Base-by-base conservation (phyloP, 2,113 vertebrate species). In the Pollachius pollachius region DNA sequence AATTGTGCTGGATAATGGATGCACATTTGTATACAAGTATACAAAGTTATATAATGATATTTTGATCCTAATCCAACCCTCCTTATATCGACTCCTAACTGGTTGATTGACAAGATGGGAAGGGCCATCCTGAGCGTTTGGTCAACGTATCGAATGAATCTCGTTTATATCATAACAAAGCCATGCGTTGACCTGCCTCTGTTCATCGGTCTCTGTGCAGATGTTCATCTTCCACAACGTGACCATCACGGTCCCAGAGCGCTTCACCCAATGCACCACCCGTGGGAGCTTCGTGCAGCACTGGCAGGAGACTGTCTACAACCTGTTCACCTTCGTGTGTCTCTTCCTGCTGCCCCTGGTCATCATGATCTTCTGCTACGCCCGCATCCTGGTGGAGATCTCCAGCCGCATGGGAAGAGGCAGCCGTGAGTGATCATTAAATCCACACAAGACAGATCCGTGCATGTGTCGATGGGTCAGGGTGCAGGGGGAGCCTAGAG, bases 281-380 rank as follows among this genome's bases (percentile, higher is more conserved):
- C 86, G 84, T 0, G 93, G 93, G 15, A 94, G 92, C 61, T 94
- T 94, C 64, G 65, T 86, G 23, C 71, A 84, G 27, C 92, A 67
- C 73, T 94, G 93, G 92, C 91, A 93, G 79, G 93, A 94, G 86
- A 94, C 92, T 0, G 59, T 90, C 18, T 94, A 94, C 85, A 93
- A 94, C 85, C 93, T 94, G 92, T 93, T 94, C 77, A 94, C 92
- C 11, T 94, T 94, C 18, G 85, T 84, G 15, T 94, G 93, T 81
- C 91, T 94, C 73, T 94, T 94, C 74, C 91, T 94, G 52, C 85
- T 94, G 17, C 93, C 93, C 8, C 78, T 94, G 81, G 78, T 85
- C 74, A 93, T 94, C 79, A 94, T 94, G 93, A 92, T 94, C 74
- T 89, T 84, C 79, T 94, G 92, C 76, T 94, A 94, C 84, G 91